Evolutionary conservation across 2,113 vertebrate species (phyloP).

Genomic region (Leucopsar rothschildi): DNA sequence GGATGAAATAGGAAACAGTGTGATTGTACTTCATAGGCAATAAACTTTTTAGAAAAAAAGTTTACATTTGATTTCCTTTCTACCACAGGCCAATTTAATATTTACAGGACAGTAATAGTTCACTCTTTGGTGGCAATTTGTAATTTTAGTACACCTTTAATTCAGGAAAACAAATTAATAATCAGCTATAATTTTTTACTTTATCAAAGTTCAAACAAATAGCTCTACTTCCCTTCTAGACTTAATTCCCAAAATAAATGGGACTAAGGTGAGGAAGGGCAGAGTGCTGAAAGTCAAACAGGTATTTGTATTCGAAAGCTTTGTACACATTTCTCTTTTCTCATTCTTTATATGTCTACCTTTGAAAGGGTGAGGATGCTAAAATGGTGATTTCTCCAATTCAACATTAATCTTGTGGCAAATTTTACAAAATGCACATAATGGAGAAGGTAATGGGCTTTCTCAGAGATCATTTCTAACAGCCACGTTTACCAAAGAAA

Average conservation of each 20-base stretch:
- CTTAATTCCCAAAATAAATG: not conserved
- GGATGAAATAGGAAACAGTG: not conserved
- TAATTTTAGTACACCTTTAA: not conserved
- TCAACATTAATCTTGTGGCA: not conserved
- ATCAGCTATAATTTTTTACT: not conserved
- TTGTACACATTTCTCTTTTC: not conserved
- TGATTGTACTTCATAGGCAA: not conserved
- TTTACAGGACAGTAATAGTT: not conserved
- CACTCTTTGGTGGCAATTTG: not conserved
- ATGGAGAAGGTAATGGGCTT: not conserved
- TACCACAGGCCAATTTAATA: not conserved
- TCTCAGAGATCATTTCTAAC: not conserved
- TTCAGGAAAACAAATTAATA: not conserved
- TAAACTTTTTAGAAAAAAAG: not conserved
- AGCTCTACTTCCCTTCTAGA: not conserved
- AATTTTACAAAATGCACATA: not conserved
- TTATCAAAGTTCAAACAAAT: not conserved
- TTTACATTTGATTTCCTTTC: not conserved
- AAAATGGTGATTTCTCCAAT: not conserved
- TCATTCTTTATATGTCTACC: not conserved
- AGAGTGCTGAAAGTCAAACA: not conserved
- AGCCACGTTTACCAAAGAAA: not conserved
- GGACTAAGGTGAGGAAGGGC: not conserved
- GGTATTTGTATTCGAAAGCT: not conserved
- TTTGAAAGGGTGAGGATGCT: not conserved